phyloP scores from a whole-genome alignment of 2,888 invertebrate species.

The Cataglyphis cursor region DNA sequence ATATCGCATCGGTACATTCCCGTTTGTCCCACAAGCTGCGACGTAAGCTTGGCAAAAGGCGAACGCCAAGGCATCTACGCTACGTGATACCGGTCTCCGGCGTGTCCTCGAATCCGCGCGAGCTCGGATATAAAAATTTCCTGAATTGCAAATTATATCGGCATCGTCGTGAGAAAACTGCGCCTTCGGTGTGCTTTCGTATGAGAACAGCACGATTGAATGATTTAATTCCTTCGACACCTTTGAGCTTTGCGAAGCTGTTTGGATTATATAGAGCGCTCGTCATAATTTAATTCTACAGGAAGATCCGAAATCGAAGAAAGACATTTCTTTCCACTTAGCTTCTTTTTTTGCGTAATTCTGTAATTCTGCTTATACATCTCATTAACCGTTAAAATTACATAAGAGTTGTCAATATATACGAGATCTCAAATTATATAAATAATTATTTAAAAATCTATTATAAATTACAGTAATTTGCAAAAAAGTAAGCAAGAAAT shows the following conservation, averaged over 20 bases:
- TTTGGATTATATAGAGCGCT: neutral
- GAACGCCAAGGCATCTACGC: conserved; percentile 42
- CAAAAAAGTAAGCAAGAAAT: neutral
- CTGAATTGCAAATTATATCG: conserved; percentile 74
- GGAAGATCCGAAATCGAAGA: neutral
- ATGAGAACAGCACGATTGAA: conserved; percentile 56
- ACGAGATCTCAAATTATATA: neutral
- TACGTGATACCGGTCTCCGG: conserved; percentile 68
- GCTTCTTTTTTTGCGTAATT: conserved; percentile 5
- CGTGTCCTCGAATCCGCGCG: conserved; percentile 70
- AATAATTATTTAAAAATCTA: neutral
- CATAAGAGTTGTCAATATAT: neutral
- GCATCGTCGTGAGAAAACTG: conserved; percentile 58
- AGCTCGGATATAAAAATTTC: conserved; percentile 72
- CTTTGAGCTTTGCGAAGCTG: neutral
- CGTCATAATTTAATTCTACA: neutral
- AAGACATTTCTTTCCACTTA: neutral
- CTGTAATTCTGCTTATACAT: neutral
- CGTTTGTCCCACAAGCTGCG: conserved; percentile 69
- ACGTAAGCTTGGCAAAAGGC: conserved; percentile 65
- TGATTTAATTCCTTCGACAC: conserved; percentile 61
- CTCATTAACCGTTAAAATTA: neutral
- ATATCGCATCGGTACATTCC: conserved; percentile 62
- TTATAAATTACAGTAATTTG: neutral
- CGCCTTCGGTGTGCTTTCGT: conserved; percentile 57